Base-by-base conservation (phyloP, 2,113 vertebrate species). In the Melanostigma gelatinosum region DNA sequence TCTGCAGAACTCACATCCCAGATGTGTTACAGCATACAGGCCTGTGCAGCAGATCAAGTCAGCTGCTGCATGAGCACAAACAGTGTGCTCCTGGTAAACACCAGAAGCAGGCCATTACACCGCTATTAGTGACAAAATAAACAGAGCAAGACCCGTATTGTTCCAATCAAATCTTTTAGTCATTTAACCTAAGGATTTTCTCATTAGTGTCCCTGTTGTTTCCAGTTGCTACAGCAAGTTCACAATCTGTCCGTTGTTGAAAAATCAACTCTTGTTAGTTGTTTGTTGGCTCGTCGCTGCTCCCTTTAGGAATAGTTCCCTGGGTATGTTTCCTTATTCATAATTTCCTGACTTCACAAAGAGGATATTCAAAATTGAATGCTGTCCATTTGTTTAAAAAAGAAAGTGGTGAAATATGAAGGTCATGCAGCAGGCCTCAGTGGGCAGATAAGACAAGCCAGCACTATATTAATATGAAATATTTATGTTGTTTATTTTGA, bases 21-120 rank as follows among this genome's bases (percentile, higher is more conserved):
- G 50, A 75, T 68, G 27, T 18, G 32, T 67, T 54, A 29, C 32
- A 55, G 70, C 61, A 83, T 87, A 44, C 29, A 16, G 46, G 62
- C 29, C 36, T 55, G 55, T 40, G 70, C 36, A 63, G 15, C 3
- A 55, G 46, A 72, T 52, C 52, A 44, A 61, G 22, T 34, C 27
- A 63, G 54, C 6, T 6, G 4, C 65, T 16, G 52, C 24, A 27
- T 5, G 34, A 69, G 42, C 58, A 52, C 34, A 64, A 69, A 69
- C 42, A 16, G 61, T 24, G 29, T 18, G 78, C 52, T 77, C 29
- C 66, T 46, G 38, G 55, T 79, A 54, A 68, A 61, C 57, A 72
- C 22, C 75, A 50, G 36, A 42, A 20, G 32, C 52, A 42, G 40
- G 38, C 20, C 61, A 67, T 79, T 79, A 74, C 34, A 50, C 24